Base-by-base conservation (phyloP, 2,888 invertebrate genomes). In the Pheosia tremula region DNA sequence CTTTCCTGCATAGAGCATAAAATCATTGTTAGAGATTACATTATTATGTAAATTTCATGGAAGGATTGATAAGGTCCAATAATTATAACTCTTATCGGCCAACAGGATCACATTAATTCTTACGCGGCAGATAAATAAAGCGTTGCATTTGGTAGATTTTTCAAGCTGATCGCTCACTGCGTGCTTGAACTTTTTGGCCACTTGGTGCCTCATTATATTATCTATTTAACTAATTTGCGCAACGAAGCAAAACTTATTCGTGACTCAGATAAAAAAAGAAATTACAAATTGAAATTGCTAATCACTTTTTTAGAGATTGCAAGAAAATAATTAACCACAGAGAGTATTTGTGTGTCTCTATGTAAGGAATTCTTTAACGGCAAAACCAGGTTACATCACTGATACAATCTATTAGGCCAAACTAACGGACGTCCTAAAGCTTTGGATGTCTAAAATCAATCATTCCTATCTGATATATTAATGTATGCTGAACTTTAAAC, bases 1-100 rank as follows among this genome's bases (percentile, higher is more conserved):
- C 88, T 3, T 69, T 57, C 87, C 88, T 88, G 70, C 37, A 59
- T 66, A 64, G 57, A 54, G 62, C 61, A 59, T 57, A 65, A 41
- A 11, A 24, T 38, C 13, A 61, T 50, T 56, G 39, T 24, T 56
- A 43, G 10, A 37, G 37, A 8, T 43, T 24, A 24, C 24, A 24
- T 24, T 24, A 24, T 24, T 24, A 24, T 24, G 24, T 24, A 1
- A 24, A 24, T 24, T 24, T 24, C 24, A 24, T 24, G 24, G 24
- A 24, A 24, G 24, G 0, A 24, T 24, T 24, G 1, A 24, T 24
- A n/a, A n/a, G 24, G 24, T 24, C 24, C 2, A 1, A 24, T 24
- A 24, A 24, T 24, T 2, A 24, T 24, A 24, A 24, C 24, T 24
- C 24, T 24, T 24, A 24, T 24, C 24, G 24, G 2, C 24, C 1